These are phyloP conservation scores for Stenopsyche tienmushanensis DNA, from an alignment of 1,140 invertebrate genomes.

Conservation along the genomic window DNA sequence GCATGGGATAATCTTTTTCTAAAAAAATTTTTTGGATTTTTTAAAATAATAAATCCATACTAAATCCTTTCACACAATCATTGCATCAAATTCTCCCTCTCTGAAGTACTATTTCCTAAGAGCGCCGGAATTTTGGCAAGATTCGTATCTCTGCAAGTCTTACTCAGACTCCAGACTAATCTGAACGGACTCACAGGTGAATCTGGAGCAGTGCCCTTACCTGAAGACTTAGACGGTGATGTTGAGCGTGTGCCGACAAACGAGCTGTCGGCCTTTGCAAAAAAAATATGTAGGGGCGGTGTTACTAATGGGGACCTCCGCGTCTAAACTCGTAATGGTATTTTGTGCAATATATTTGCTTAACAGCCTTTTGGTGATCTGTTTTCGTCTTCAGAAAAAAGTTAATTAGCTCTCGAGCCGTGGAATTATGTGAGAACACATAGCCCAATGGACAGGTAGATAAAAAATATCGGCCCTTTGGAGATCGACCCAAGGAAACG, in stretches of 20 bases:
- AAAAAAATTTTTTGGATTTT: too few species aligned
- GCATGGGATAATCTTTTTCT: too few species aligned
- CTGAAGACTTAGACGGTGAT: not conserved
- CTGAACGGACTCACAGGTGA: too few species aligned
- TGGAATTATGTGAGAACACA: not conserved
- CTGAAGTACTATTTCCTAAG: too few species aligned
- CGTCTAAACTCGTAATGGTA: not conserved
- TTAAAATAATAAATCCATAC: too few species aligned
- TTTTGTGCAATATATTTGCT: slow-evolving; percentile 25
- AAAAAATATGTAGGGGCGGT: not conserved
- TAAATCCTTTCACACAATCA: too few species aligned
- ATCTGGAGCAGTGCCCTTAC: too few species aligned
- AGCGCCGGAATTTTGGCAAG: too few species aligned
- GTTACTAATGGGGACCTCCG: slow-evolving; percentile 9
- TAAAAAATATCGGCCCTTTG: not conserved
- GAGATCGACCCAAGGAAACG: not conserved
- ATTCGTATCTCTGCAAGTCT: too few species aligned
- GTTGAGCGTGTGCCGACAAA: slow-evolving; percentile 1
- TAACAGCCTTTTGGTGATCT: slow-evolving; percentile 12
- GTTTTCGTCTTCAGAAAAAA: not conserved
- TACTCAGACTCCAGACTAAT: too few species aligned
- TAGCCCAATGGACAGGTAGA: not conserved
- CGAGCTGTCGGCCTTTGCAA: slow-evolving; percentile 10
- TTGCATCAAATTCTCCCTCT: too few species aligned
- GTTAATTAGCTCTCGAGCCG: slow-evolving; percentile 2